Evolutionary conservation across 1,140 invertebrate genomes (phyloP).

Genomic region (Thaumatotibia leucotreta): DNA sequence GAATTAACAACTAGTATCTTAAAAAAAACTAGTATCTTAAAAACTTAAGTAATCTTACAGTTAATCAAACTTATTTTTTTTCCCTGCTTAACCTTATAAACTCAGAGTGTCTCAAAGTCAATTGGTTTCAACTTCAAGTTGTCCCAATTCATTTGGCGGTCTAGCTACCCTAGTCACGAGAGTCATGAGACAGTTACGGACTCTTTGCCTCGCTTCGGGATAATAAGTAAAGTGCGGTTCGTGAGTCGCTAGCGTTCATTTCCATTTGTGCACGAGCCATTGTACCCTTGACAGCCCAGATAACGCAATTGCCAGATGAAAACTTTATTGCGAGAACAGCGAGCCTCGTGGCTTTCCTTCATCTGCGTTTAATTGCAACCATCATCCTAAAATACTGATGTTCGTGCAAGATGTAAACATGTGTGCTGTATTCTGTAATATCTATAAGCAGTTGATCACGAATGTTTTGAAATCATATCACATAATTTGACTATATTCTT

Average conservation of each 20-base stretch:
- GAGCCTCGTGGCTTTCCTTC: not conserved
- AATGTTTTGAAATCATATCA: not conserved
- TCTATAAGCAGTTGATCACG: not conserved
- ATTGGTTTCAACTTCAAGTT: not conserved
- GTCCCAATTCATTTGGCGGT: slow-evolving; percentile 1
- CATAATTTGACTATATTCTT: not conserved
- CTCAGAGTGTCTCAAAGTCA: no score
- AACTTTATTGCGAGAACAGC: slow-evolving; percentile 6
- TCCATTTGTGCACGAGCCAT: slow-evolving; percentile 28
- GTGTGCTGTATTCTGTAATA: not conserved
- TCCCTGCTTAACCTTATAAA: not conserved
- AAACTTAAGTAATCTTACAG: not conserved
- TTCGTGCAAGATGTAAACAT: not conserved
- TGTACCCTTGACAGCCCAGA: slow-evolving; percentile 12
- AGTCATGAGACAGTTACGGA: slow-evolving; percentile 21
- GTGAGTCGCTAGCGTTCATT: slow-evolving; percentile 25
- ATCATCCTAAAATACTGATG: not conserved
- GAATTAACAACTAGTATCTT: no score
- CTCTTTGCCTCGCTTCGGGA: slow-evolving; percentile 24
- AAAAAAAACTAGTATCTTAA: no score
- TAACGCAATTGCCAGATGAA: slow-evolving; percentile 13
- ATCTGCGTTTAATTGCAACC: slow-evolving; percentile 2
- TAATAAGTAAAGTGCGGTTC: slow-evolving; percentile 32
- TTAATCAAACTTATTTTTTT: not conserved
- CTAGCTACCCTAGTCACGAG: slow-evolving; percentile 18